Conservation (phyloP, 92 coral and sea anemone species). For the Muricea muricata region DNA sequence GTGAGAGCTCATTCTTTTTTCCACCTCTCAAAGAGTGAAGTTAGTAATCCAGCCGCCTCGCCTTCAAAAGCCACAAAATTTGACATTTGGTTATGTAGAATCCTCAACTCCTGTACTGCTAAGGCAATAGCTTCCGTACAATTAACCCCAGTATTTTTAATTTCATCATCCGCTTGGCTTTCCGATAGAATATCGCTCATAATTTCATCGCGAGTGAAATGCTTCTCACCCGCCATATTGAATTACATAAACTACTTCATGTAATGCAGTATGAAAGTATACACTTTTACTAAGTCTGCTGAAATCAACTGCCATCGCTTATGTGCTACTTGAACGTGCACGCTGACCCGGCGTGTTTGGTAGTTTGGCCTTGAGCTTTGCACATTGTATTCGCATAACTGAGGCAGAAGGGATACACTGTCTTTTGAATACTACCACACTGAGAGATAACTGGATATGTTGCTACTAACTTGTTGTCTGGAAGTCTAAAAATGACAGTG, state of each 20-base stretch:
- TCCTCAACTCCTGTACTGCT: conserved; percentile 42
- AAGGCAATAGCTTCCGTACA: background rate
- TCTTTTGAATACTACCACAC: no score
- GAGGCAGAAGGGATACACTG: no score
- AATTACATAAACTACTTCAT: conserved; percentile 12
- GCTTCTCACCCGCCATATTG: conserved; percentile 23
- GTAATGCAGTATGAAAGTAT: background rate
- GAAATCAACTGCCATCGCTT: background rate
- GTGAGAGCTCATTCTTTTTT: conserved; percentile 31
- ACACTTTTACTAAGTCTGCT: background rate
- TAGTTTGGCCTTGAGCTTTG: no score
- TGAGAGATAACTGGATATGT: no score
- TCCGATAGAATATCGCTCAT: background rate
- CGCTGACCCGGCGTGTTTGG: conserved; percentile 24
- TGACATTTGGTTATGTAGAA: conserved; percentile 35
- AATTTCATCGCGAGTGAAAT: conserved; percentile 21
- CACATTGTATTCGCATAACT: no score
- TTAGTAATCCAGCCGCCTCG: conserved; percentile 39
- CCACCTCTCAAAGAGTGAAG: background rate
- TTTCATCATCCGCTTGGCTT: conserved; percentile 2
- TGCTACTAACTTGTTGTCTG: no score
- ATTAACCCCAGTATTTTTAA: background rate
- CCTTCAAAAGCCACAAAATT: conserved; percentile 55
- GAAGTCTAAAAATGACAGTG: no score
- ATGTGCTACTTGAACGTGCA: background rate